Conservation (phyloP, 1,140 invertebrate species). For the Phortica variegata region DNA sequence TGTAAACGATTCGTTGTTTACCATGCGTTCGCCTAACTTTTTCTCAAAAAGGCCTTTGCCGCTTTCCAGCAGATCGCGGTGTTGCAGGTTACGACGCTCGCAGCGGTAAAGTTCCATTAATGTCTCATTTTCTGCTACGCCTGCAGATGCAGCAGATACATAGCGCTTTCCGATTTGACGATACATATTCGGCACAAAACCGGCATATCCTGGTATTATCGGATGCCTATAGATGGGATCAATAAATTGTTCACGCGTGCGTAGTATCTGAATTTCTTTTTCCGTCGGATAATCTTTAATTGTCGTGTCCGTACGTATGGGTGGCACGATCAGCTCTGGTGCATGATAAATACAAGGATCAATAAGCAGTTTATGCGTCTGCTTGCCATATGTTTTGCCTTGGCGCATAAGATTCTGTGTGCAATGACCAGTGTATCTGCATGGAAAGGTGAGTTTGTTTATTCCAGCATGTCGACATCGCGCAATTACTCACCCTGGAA, state of each 20-base stretch:
- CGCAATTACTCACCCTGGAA: slow-evolving; percentile 60
- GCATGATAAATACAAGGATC: slow-evolving; percentile 71
- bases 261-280: slow-evolving; percentile 65
- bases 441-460: neutral
- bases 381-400: slow-evolving; percentile 69
- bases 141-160: slow-evolving; percentile 67
- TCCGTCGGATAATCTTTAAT: slow-evolving; percentile 64
- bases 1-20: slow-evolving; percentile 48
- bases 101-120: slow-evolving; percentile 62
- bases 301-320: slow-evolving; percentile 63
- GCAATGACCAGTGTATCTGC: slow-evolving; percentile 72
- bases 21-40: slow-evolving; percentile 64
- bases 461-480: no score
- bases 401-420: slow-evolving; percentile 70
- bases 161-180: slow-evolving; percentile 67
- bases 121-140: slow-evolving; percentile 67
- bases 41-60: slow-evolving; percentile 59
- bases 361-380: slow-evolving; percentile 69
- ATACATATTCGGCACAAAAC: slow-evolving; percentile 66
- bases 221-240: slow-evolving; percentile 70
- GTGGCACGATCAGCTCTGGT: slow-evolving; percentile 67
- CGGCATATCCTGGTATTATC: slow-evolving; percentile 69
- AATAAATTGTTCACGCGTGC: slow-evolving; percentile 62
- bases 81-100: slow-evolving; percentile 60
- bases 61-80: slow-evolving; percentile 62